phyloP scores from a whole-genome alignment of 2,113 vertebrate species.

The Plotosus lineatus region DNA sequence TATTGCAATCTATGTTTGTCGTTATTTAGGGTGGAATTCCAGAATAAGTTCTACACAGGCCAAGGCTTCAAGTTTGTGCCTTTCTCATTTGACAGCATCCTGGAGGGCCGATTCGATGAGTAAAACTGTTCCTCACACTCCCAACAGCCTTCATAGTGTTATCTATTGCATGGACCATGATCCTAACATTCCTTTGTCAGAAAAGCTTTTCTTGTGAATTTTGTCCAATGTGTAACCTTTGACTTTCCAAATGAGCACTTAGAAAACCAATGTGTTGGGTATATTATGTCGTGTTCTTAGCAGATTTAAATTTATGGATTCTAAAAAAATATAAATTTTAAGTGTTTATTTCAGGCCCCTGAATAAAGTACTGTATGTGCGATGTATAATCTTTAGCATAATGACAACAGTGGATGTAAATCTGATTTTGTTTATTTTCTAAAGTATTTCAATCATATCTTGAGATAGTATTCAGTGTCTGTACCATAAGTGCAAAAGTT shows the following conservation, averaged over 20 bases:
- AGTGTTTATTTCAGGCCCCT: background rate
- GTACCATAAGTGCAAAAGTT: background rate
- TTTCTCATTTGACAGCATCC: conserved; percentile 93
- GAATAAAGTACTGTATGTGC: background rate
- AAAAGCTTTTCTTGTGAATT: conserved; percentile 57
- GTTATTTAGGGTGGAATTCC: conserved; percentile 91
- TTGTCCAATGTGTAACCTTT: conserved; percentile 33
- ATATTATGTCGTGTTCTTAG: conserved; percentile 16
- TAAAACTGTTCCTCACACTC: conserved; percentile 55
- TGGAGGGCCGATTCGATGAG: conserved; percentile 89
- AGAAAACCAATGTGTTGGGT: conserved; percentile 18
- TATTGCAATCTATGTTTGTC: conserved; percentile 21
- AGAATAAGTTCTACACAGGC: conserved; percentile 97
- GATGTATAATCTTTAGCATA: conserved; percentile 4
- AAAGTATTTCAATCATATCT: background rate
- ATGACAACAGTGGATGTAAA: background rate
- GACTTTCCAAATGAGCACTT: background rate
- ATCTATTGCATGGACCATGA: conserved; percentile 53
- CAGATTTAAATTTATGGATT: background rate
- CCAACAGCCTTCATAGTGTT: conserved; percentile 8
- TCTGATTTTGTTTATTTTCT: background rate
- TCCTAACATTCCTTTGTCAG: conserved; percentile 38
- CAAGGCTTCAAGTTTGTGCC: conserved; percentile 94
- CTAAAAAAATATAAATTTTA: background rate
- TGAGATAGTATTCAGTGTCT: background rate